Evolutionary conservation across 2,797 vertebrate genomes (phyloP).

Genomic region (Xyrichtys novacula): DNA sequence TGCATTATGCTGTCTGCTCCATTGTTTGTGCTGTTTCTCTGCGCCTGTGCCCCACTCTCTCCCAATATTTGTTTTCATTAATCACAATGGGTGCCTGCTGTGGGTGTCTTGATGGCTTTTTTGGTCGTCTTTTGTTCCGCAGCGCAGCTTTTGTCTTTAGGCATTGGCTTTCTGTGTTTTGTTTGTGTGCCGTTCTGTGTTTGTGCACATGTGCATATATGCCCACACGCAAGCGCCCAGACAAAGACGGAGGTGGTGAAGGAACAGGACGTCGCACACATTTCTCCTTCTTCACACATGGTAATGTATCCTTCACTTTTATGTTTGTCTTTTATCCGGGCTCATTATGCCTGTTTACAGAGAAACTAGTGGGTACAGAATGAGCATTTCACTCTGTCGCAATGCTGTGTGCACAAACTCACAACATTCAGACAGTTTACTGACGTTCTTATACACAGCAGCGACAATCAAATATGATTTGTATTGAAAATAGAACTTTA

Average conservation of each 20-base stretch:
- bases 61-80: conserved; percentile 94
- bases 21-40: conserved; percentile 82
- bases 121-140: conserved; percentile 79
- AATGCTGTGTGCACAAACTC: conserved; percentile 1
- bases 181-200: conserved; percentile 56
- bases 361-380: conserved; percentile 8
- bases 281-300: conserved; percentile 41
- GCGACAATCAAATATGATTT: no score
- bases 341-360: conserved; percentile 52
- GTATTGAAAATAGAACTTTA: no score
- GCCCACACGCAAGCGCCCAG: conserved; percentile 10
- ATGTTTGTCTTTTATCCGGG: conserved; percentile 56
- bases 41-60: conserved; percentile 74
- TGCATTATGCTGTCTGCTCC: conserved; percentile 79
- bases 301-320: conserved; percentile 46
- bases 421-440: not conserved
- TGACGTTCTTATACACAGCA: conserved; percentile 1
- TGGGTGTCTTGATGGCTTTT: conserved; percentile 89
- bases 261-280: conserved; percentile 8
- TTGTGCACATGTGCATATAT: conserved; percentile 46
- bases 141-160: conserved; percentile 77
- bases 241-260: conserved; percentile 36
- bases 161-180: conserved; percentile 66
- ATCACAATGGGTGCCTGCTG: conserved; percentile 91
- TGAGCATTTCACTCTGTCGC: conserved; percentile 7